Conservation (phyloP, 1,140 invertebrate species). For the Chelonus insularis region DNA sequence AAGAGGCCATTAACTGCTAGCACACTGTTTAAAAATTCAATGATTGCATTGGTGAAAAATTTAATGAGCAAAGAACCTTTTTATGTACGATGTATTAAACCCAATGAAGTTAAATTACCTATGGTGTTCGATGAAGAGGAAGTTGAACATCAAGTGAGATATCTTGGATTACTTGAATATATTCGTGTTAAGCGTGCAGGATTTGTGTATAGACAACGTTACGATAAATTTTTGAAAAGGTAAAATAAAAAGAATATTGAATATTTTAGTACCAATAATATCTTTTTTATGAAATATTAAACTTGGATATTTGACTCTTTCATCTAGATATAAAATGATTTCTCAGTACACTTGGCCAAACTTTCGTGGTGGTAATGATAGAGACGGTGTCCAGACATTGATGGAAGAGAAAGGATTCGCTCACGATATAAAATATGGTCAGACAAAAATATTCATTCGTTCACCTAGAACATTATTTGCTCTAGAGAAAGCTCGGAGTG, state of each 20-base stretch:
- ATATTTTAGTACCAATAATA: too few species aligned
- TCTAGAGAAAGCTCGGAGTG: slow-evolving; percentile 79
- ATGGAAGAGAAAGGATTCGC: slow-evolving; percentile 78
- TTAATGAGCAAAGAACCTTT: slow-evolving; percentile 91
- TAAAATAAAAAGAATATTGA: slow-evolving; percentile 42
- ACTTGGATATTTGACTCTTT: too few species aligned
- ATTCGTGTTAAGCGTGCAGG: slow-evolving; percentile 91
- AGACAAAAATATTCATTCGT: slow-evolving; percentile 93
- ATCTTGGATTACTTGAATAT: slow-evolving; percentile 91
- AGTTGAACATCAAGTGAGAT: slow-evolving; percentile 87
- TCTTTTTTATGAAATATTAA: too few species aligned
- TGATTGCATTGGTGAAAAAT: slow-evolving; percentile 86
- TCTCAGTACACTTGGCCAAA: slow-evolving; percentile 94
- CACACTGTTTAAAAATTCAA: slow-evolving; percentile 92
- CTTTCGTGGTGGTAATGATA: slow-evolving; percentile 73
- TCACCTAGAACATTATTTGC: slow-evolving; percentile 87
- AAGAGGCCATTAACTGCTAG: slow-evolving; percentile 92
- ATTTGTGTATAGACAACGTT: slow-evolving; percentile 88
- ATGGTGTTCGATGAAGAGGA: slow-evolving; percentile 76
- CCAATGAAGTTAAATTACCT: slow-evolving; percentile 90
- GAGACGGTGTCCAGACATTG: slow-evolving; percentile 82
- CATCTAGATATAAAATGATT: slow-evolving; percentile 98
- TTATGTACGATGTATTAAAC: slow-evolving; percentile 96
- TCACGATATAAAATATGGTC: slow-evolving; percentile 89
- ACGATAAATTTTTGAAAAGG: slow-evolving; percentile 84